phyloP scores from a whole-genome alignment of 2,113 vertebrate genomes.

The Gymnocephalus cernua region DNA sequence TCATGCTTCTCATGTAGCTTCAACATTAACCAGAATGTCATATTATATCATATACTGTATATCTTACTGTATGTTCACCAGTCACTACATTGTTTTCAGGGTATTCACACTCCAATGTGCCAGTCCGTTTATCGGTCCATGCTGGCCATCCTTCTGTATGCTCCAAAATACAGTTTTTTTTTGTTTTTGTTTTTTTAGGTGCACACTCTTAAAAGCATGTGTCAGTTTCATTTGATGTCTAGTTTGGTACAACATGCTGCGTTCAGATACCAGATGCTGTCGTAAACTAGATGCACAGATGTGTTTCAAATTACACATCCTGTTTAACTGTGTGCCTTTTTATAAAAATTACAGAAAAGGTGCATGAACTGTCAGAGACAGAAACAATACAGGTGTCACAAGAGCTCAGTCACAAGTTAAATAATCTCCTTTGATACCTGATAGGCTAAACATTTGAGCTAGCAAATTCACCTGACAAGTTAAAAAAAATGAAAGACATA shows the following conservation, averaged over 20 bases:
- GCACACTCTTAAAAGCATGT: constrained; percentile 42
- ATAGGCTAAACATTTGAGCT: constrained; percentile 66
- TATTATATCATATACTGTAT: constrained; percentile 72
- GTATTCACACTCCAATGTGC: constrained; percentile 54
- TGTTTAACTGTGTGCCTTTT: constrained; percentile 43
- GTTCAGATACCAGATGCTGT: constrained; percentile 2
- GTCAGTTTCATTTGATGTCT: constrained; percentile 32
- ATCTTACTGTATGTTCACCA: constrained; percentile 67
- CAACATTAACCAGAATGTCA: constrained; percentile 84
- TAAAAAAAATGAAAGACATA: constrained; percentile 37
- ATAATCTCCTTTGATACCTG: constrained; percentile 67
- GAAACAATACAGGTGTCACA: constrained; percentile 70
- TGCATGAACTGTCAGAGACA: constrained; percentile 70
- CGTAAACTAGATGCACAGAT: constrained; percentile 35
- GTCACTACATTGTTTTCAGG: constrained; percentile 62
- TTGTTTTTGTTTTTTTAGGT: constrained; percentile 11
- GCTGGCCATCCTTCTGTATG: constrained; percentile 29
- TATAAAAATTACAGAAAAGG: constrained; percentile 72
- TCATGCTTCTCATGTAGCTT: constrained; percentile 90
- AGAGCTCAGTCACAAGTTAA: constrained; percentile 71
- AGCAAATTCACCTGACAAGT: constrained; percentile 69
- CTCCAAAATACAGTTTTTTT: constrained; percentile 55
- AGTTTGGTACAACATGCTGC: constrained; percentile 41
- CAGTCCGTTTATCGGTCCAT: constrained; percentile 43
- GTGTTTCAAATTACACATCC: constrained; percentile 51